Evolutionary conservation across 2,797 vertebrate genomes (phyloP).

Genomic region (Mallotus villosus): DNA sequence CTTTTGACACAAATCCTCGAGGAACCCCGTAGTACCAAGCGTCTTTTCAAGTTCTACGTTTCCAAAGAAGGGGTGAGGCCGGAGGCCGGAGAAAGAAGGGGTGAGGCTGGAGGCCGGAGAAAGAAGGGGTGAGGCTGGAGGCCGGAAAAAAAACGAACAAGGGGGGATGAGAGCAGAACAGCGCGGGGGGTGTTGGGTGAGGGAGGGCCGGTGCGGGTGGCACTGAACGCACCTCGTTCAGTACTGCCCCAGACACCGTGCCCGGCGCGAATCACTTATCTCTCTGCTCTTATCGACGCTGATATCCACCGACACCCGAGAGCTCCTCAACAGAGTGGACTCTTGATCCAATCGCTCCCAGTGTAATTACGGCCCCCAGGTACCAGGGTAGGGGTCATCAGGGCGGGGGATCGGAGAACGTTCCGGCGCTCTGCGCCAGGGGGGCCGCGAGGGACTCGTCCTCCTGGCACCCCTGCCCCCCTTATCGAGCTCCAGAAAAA

Average conservation of each 20-base stretch:
- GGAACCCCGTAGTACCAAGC: background rate
- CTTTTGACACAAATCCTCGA: background rate
- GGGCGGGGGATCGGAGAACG: background rate
- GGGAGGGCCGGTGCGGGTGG: too few species aligned
- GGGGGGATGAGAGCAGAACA: too few species aligned
- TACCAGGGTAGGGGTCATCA: background rate
- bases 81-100: too few species aligned
- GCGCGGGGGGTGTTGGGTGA: too few species aligned
- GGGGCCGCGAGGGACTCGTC: background rate
- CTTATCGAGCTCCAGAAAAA: constrained; percentile 27
- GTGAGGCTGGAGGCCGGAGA: too few species aligned
- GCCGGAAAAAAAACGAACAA: too few species aligned
- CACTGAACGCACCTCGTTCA: too few species aligned
- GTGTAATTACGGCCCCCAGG: background rate
- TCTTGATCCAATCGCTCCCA: background rate
- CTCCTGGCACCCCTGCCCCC: background rate
- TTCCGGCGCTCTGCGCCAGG: background rate
- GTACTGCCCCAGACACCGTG: background rate
- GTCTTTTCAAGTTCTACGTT: background rate
- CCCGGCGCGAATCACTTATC: too few species aligned
- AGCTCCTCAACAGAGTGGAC: background rate
- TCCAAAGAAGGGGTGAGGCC: background rate
- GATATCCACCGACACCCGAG: background rate
- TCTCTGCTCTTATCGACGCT: background rate
- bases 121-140: too few species aligned